Conservation (phyloP, 1,140 invertebrate species). For the Sitophilus oryzae region DNA sequence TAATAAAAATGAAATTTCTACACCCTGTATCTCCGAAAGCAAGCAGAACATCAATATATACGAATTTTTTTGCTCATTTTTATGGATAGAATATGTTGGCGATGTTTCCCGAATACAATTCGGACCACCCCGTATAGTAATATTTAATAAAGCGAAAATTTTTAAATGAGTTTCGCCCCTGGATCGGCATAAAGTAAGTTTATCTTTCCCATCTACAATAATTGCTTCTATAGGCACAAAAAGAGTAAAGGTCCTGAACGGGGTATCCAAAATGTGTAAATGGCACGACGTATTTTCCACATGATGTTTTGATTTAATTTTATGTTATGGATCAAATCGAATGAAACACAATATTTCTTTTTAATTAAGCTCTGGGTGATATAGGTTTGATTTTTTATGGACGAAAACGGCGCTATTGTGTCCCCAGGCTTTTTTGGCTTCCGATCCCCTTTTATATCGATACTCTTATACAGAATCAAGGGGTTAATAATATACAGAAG, state of each 20-base stretch:
- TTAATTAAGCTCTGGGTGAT: constrained; percentile 16
- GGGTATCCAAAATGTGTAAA: constrained; percentile 3
- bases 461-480: not conserved
- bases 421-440: not conserved
- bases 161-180: no score
- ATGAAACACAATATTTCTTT: constrained; percentile 17
- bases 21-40: no score
- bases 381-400: constrained; percentile 10
- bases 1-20: no score
- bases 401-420: not conserved
- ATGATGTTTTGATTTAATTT: constrained; percentile 18
- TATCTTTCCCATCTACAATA: constrained; percentile 17
- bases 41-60: no score
- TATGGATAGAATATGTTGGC: no score
- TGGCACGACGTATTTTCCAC: constrained; percentile 12
- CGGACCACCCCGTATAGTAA: no score
- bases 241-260: constrained; percentile 8
- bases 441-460: constrained; percentile 2
- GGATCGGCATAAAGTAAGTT: no score
- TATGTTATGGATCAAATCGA: constrained; percentile 17
- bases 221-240: constrained; percentile 10
- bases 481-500: constrained; percentile 9
- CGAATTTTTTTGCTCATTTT: no score
- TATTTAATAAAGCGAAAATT: no score
- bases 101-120: no score